Conservation (phyloP, 1,140 invertebrate species). For the Scylla paramamosain region DNA sequence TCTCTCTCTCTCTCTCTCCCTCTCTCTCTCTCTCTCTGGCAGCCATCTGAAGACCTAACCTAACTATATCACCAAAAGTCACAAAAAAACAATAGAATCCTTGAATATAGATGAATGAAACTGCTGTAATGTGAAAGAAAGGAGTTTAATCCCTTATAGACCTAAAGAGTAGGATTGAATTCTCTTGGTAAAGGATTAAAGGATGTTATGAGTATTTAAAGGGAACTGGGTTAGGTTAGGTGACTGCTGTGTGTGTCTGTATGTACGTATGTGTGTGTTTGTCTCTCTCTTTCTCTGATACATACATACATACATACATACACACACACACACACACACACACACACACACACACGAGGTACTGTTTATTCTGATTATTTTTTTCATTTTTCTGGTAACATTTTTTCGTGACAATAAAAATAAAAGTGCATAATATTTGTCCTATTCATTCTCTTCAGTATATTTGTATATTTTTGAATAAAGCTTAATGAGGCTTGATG, state of each 20-base stretch:
- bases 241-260: too few relatives aligned
- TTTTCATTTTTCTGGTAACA: too few relatives aligned
- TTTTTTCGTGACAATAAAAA: not conserved
- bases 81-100: too few relatives aligned
- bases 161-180: too few relatives aligned
- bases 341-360: not conserved
- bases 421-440: not conserved
- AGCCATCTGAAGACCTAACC: not conserved
- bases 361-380: not conserved
- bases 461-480: constrained; percentile 17
- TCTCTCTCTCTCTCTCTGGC: constrained; percentile 27
- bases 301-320: not conserved
- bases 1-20: constrained; percentile 37
- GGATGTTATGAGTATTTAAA: too few relatives aligned
- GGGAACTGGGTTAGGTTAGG: too few relatives aligned
- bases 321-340: not conserved
- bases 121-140: too few relatives aligned
- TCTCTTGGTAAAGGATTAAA: too few relatives aligned
- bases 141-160: too few relatives aligned
- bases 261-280: not conserved
- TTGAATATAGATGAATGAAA: too few relatives aligned
- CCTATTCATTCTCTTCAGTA: not conserved
- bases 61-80: too few relatives aligned
- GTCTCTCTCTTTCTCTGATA: not conserved
- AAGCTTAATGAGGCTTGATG: not conserved